Percentiles rank a stretch among this genome's conserved stretches.
Conservation (phyloP, 2,888 invertebrate species). For the Macrostomum cliftonense region DNA sequence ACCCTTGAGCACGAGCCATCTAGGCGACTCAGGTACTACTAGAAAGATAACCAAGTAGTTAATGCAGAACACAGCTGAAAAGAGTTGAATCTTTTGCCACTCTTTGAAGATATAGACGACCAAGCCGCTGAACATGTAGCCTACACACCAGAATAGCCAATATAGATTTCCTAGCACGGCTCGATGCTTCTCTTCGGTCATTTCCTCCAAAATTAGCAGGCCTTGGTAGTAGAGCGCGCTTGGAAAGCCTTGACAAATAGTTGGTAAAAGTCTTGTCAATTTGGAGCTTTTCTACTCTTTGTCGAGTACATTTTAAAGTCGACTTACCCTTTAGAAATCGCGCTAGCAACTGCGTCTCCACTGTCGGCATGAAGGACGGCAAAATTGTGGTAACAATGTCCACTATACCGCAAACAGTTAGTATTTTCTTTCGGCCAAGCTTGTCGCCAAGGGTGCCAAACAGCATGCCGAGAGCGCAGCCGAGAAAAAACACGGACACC, state of each 20-base stretch:
- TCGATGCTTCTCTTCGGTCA: not conserved
- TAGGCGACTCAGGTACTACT: conserved; percentile 6
- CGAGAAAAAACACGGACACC: conserved; percentile 3
- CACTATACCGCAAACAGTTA: not conserved
- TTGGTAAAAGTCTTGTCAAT: no score
- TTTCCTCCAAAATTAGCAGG: not conserved
- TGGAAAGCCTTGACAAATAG: not conserved
- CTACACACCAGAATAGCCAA: conserved; percentile 5
- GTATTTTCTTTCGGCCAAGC: conserved; percentile 3
- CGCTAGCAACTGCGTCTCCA: not conserved
- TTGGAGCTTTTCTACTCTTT: no score
- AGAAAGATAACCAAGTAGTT: no score
- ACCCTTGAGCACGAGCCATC: conserved; percentile 7
- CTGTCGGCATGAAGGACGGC: conserved; percentile 1
- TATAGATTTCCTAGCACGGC: conserved; percentile 1
- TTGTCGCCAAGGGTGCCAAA: conserved; percentile 2
- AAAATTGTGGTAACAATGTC: conserved; percentile 1
- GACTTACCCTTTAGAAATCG: not conserved
- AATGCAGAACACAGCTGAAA: no score
- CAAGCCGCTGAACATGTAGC: conserved; percentile 3
- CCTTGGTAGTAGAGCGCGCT: not conserved
- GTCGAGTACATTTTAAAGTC: no score
- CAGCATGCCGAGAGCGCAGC: conserved; percentile 2
- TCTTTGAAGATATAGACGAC: not conserved
- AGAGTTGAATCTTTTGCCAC: not conserved